phyloP scores from a whole-genome alignment of 2,113 vertebrate genomes.

The Sinocyclocheilus maitianheensis region DNA sequence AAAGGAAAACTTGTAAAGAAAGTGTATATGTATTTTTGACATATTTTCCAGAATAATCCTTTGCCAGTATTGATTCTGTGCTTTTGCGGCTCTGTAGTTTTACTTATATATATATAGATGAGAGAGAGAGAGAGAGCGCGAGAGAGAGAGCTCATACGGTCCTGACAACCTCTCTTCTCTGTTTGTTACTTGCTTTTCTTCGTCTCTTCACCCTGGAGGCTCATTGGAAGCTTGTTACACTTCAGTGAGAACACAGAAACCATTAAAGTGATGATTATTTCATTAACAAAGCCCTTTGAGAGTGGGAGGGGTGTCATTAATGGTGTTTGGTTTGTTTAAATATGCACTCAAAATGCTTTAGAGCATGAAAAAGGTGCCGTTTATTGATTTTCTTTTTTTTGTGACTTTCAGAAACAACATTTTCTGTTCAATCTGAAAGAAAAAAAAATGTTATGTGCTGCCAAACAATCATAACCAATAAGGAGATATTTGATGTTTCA shows the following conservation, averaged over 20 bases:
- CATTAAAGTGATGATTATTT: conserved; percentile 44
- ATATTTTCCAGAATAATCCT: no score
- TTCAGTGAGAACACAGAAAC: conserved; percentile 32
- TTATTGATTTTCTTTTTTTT: not conserved
- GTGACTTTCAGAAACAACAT: not conserved
- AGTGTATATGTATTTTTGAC: not conserved
- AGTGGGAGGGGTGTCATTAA: conserved; percentile 2
- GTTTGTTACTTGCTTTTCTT: conserved; percentile 23
- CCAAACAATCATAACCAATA: not conserved
- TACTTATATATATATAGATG: not conserved
- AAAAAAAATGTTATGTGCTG: not conserved
- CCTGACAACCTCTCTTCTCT: conserved; percentile 9
- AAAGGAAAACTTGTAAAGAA: not conserved
- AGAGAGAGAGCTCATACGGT: not conserved
- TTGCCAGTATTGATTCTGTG: not conserved
- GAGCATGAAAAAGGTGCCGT: not conserved
- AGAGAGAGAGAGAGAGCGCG: not conserved
- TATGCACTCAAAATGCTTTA: not conserved
- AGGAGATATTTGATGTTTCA: not conserved
- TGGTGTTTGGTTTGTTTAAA: not conserved
- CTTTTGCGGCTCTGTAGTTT: not conserved
- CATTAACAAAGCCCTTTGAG: conserved; percentile 12
- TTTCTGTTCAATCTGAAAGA: not conserved
- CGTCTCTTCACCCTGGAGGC: conserved; percentile 18
- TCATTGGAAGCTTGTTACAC: conserved; percentile 40